These are phyloP conservation scores for Psittacula derbiana DNA, from an alignment of 2,797 vertebrate genomes.

Conservation along the genomic window DNA sequence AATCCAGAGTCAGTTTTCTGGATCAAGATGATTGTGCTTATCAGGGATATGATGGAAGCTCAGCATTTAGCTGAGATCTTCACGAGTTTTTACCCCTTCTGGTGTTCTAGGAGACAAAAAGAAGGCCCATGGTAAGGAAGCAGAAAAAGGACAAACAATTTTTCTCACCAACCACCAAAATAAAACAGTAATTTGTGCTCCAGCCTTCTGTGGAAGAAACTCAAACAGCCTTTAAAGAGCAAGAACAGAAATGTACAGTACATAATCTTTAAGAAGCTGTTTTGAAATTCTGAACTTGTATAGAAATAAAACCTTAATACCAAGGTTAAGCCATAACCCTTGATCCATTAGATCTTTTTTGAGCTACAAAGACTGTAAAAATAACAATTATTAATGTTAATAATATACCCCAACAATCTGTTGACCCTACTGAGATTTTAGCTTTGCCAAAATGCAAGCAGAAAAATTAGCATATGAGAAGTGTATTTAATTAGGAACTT, in stretches of 20 bases:
- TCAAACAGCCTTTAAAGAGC: neutral
- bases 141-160: neutral
- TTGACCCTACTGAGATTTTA: neutral
- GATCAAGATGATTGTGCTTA: neutral
- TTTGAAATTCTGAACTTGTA: neutral
- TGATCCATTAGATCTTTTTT: neutral
- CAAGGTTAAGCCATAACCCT: neutral
- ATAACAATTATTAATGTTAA: neutral
- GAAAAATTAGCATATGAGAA: conserved; percentile 14
- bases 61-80: neutral
- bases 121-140: neutral
- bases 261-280: neutral
- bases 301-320: neutral
- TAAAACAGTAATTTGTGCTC: neutral
- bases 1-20: neutral
- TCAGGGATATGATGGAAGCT: neutral
- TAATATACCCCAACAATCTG: neutral
- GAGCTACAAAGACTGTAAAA: neutral
- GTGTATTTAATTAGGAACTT: conserved; percentile 37
- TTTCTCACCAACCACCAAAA: neutral
- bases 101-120: neutral
- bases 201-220: neutral
- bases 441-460: conserved; percentile 20
- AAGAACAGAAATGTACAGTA: neutral
- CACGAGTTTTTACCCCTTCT: neutral